Conservation (phyloP, 37 sponge, comb jelly and placozoan species). For the Ephydatia muelleri region DNA sequence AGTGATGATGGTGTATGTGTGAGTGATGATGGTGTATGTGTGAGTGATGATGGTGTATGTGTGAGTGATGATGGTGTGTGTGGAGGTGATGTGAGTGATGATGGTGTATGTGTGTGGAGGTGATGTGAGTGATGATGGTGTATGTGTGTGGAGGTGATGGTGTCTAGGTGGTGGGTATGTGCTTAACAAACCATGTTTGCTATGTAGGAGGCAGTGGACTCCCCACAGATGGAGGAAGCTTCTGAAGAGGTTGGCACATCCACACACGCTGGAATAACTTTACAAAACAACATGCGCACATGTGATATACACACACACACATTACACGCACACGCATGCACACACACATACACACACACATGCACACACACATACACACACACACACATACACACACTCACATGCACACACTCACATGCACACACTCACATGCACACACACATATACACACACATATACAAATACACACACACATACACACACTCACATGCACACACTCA, state of each 20-base stretch:
- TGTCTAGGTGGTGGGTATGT: neutral
- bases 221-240: conserved; percentile 39
- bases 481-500: neutral
- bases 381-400: neutral
- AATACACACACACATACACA: neutral
- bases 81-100: neutral
- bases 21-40: neutral
- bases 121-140: neutral
- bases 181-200: neutral
- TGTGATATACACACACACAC: neutral
- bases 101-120: neutral
- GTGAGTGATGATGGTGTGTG: neutral
- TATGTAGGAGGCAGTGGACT: conserved; percentile 50
- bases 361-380: neutral
- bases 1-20: neutral
- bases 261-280: neutral
- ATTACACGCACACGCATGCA: neutral
- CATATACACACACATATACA: neutral
- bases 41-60: neutral
- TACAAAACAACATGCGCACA: neutral
- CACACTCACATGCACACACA: neutral
- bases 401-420: neutral
- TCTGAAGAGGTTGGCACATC: conserved; percentile 42
- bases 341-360: neutral
- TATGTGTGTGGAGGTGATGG: neutral